Evolutionary conservation across 2,797 vertebrate species (phyloP).

Genomic region (Gobio occitaniae): DNA sequence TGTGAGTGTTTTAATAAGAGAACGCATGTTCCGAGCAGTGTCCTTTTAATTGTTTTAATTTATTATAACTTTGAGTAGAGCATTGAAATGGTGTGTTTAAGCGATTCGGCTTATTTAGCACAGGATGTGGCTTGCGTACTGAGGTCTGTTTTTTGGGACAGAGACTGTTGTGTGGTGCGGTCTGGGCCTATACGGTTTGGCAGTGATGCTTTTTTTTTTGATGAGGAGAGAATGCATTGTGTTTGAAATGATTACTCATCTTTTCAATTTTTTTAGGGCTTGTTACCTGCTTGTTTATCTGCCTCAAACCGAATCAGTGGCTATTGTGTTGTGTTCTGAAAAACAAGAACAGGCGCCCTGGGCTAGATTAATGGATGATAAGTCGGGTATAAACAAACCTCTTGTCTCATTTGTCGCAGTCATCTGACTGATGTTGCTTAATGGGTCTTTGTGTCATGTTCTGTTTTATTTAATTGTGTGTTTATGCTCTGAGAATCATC

Average conservation of each 20-base stretch:
- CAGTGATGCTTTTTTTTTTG: neutral
- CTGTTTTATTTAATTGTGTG: neutral
- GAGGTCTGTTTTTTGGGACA: too few relatives aligned
- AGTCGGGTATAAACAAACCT: neutral
- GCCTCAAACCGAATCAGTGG: neutral
- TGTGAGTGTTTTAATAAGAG: neutral
- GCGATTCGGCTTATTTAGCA: too few relatives aligned
- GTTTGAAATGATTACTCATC: neutral
- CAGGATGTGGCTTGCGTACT: too few relatives aligned
- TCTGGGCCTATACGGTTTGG: too few relatives aligned
- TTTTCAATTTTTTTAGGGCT: neutral
- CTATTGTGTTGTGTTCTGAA: neutral
- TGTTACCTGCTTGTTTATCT: neutral
- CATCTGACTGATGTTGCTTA: slow-evolving; percentile 3
- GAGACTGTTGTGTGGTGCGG: neutral
- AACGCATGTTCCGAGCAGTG: neutral
- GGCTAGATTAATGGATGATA: neutral
- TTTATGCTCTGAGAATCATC: neutral
- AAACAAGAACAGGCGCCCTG: neutral
- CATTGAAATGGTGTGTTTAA: too few relatives aligned
- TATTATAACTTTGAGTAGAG: too few relatives aligned
- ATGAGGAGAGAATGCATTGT: neutral
- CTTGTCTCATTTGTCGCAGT: neutral
- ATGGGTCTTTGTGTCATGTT: neutral
- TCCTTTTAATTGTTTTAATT: neutral